Evolutionary conservation across 2,113 vertebrate genomes (phyloP), one percentile per base, ranked within the genome.

Genomic region (Synodontis membranacea): DNA sequence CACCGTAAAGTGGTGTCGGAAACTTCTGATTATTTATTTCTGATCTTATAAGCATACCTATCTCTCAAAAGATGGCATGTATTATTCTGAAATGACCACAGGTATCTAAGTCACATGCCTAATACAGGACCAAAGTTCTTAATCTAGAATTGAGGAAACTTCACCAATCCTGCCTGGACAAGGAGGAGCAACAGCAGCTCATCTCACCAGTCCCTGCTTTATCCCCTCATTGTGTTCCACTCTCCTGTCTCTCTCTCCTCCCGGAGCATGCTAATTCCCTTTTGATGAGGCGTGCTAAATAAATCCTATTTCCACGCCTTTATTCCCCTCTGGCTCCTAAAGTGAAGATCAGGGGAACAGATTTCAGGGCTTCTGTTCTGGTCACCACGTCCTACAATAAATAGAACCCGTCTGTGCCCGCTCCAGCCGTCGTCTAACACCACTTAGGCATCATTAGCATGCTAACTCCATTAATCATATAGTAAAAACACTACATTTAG

Each of bases 201-300:
- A 93, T 95, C 93, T 92, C 87, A 91, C 91, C 92, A 93, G 94
- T 82, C 58, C 87, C 86, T 60, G 48, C 81, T 85, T 86, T 83
- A 85, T 86, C 68, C 84, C 78, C 82, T 94, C 94, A 94, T 95
- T 90, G 93, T 91, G 94, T 94, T 94, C 94, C 93, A 83, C 68
- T 70, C 88, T 92, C 93, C 94, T 93, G 90, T 93, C 94, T 94
- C 93, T 93, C 94, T 94, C 93, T 91, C 62, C 80, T 89, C 94
- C 94, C 92, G 93, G 94, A 95, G 94, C 93, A 92, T 93, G 93
- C 94, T 96, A 96, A 93, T 96, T 95, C 93, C 95, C 95, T 95
- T 95, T 94, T 94, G 96, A 95, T 93, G 94, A 95, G 95, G 95
- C 96, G 95, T 95, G 93, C 95, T 96, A 97, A 97, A 97, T 97